Evolutionary conservation across 1,140 invertebrate genomes (phyloP), one percentile per base, ranked within the genome.

Genomic region (Thaumatotibia leucotreta): DNA sequence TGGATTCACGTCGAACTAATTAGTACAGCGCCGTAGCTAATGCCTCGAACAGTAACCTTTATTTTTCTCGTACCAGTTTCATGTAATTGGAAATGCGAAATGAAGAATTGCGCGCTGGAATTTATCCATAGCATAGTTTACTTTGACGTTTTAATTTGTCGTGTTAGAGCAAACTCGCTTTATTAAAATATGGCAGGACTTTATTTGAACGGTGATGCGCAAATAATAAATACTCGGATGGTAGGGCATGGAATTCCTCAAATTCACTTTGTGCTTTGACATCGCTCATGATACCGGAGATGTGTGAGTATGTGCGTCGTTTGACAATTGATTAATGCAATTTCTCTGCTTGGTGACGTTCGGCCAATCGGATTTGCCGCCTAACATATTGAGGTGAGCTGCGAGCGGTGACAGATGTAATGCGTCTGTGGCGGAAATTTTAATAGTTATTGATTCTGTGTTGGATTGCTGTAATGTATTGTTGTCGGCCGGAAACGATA

Each of bases 301-400:
- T 74, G 74, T 71, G 69, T 76, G 74, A 78, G 76, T 79, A 82
- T 72, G 69, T 70, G 68, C 67, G 64, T 58, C 71, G 79, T 79
- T 82, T 82, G 82, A 88, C 83, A 88, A 86, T 84, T 88, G 83
- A 88, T 88, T 88, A 88, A 86, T 88, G 82, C 83, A 84, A 88
- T 86, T 80, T 78, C 77, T 75, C 77, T 66, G 69, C 68, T 68
- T 62, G 31, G 29, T 76, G 82, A 86, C 83, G 73, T 72, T 45
- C 62, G 66, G 66, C 52, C 52, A 58, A 58, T 58, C 23, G 27
- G 23, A 29, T 58, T 27, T 58, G 52, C 22, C 22, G 20, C 52
- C 52, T 24, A 58, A 58, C 23, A 11, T 58, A 58, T 58, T 27
- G 52, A 58, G 52, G 52, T 58, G 23, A 27, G 52, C n/a, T 58